These are phyloP conservation scores for Paraplagusia blochii DNA, from an alignment of 2,113 vertebrate genomes.

Conservation along the genomic window DNA sequence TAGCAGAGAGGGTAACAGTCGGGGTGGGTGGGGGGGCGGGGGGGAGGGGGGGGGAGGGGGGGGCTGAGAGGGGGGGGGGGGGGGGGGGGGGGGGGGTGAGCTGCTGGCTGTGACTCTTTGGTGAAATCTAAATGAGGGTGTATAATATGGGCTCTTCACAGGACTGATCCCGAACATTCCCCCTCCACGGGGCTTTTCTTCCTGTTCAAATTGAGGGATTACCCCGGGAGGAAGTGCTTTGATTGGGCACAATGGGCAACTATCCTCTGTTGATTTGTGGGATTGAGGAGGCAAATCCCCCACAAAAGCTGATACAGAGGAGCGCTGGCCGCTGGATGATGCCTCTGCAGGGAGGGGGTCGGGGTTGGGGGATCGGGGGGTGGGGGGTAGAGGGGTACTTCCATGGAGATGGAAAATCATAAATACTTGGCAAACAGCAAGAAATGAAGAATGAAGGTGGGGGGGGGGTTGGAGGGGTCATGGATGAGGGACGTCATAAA, in stretches of 20 bases:
- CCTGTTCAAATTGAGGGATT: slow-evolving; percentile 77
- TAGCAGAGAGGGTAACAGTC: slow-evolving; percentile 31
- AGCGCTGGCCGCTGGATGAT: slow-evolving; percentile 55
- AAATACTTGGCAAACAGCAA: slow-evolving; percentile 30
- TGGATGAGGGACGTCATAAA: background rate
- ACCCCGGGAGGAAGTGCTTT: slow-evolving; percentile 77
- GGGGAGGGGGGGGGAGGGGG: slow-evolving; percentile 30
- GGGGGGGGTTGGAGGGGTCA: slow-evolving; percentile 43
- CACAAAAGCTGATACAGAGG: slow-evolving; percentile 69
- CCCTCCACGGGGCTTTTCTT: slow-evolving; percentile 74
- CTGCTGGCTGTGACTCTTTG: slow-evolving; percentile 59
- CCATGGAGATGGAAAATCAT: slow-evolving; percentile 33
- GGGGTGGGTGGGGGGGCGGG: slow-evolving; percentile 32
- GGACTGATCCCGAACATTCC: slow-evolving; percentile 70
- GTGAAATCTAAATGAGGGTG: slow-evolving; percentile 70
- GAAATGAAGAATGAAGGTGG: slow-evolving; percentile 38
- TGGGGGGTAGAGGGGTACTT: slow-evolving; percentile 10
- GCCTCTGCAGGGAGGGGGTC: slow-evolving; percentile 14
- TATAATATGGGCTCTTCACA: slow-evolving; percentile 72
- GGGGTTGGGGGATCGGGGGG: too few relatives aligned
- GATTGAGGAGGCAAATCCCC: slow-evolving; percentile 76
- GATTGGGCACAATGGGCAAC: slow-evolving; percentile 78
- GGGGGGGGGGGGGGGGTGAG: slow-evolving; percentile 26
- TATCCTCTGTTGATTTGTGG: slow-evolving; percentile 79
- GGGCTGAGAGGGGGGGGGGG: slow-evolving; percentile 32